Conservation (phyloP, 2,888 invertebrate species). For the Globia sparganii region DNA sequence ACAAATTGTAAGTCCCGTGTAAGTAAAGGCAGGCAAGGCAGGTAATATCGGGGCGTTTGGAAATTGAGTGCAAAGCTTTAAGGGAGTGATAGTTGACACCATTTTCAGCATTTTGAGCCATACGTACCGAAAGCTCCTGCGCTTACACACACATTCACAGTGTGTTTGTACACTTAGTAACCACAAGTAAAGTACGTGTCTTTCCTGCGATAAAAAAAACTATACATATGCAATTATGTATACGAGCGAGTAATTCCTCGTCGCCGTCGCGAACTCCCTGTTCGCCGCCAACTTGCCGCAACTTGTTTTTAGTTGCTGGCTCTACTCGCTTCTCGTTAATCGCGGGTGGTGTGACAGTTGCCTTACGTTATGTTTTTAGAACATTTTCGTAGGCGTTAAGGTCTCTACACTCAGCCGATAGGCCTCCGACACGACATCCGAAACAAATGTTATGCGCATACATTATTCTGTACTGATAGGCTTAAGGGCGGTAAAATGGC, state of each 20-base stretch:
- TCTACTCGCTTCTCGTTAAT: background rate
- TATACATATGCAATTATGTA: background rate
- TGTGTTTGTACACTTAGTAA: too few relatives aligned
- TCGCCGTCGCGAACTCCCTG: background rate
- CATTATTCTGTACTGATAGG: constrained; percentile 78
- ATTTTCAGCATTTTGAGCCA: too few relatives aligned
- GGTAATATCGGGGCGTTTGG: too few relatives aligned
- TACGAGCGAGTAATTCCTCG: background rate
- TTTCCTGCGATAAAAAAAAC: too few relatives aligned
- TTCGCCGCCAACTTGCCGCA: too few relatives aligned
- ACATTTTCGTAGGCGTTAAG: constrained; percentile 71
- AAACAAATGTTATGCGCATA: constrained; percentile 84
- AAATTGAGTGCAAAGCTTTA: too few relatives aligned
- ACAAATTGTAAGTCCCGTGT: too few relatives aligned
- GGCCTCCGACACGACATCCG: constrained; percentile 70
- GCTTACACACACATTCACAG: too few relatives aligned
- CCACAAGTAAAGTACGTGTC: too few relatives aligned
- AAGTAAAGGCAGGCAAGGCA: too few relatives aligned
- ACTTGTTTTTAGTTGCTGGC: background rate
- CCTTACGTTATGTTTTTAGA: constrained; percentile 60
- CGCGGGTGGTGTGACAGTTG: background rate
- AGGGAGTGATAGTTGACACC: too few relatives aligned
- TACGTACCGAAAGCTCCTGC: too few relatives aligned
- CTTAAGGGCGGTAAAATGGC: constrained; percentile 71
- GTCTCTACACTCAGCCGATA: constrained; percentile 67